Conservation (phyloP, 1,140 invertebrate species). For the Musca vetustissima region DNA sequence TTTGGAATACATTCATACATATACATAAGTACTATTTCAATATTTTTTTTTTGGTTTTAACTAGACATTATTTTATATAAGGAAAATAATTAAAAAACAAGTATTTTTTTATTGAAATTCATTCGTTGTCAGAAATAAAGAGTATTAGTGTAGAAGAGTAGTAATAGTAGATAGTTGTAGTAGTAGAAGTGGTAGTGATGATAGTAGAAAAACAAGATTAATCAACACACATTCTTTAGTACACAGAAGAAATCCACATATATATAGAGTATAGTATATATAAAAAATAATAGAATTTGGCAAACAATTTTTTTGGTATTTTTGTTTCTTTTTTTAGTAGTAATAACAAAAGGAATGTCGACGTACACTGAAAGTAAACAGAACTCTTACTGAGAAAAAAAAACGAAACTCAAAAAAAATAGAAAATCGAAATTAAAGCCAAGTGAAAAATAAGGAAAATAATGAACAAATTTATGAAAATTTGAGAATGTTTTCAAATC, state of each 20-base stretch:
- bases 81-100: background rate
- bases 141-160: background rate
- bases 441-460: background rate
- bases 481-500: background rate
- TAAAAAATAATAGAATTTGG: too few relatives aligned
- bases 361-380: slow-evolving; percentile 31
- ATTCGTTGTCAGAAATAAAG: background rate
- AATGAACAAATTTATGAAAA: background rate
- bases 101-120: slow-evolving; percentile 4
- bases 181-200: background rate
- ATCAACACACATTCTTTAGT: too few relatives aligned
- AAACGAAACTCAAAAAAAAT: background rate
- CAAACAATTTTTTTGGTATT: too few relatives aligned
- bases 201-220: too few relatives aligned
- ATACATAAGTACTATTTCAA: background rate
- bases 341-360: slow-evolving; percentile 31
- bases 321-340: background rate
- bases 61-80: background rate
- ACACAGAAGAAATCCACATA: too few relatives aligned
- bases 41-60: slow-evolving; percentile 2
- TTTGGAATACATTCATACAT: background rate
- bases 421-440: slow-evolving; percentile 1
- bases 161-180: slow-evolving; percentile 21
- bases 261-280: too few relatives aligned
- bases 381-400: slow-evolving; percentile 15